Evolutionary conservation across 2,797 vertebrate species (phyloP).

Genomic region (Orientallactaga sibirica): DNA sequence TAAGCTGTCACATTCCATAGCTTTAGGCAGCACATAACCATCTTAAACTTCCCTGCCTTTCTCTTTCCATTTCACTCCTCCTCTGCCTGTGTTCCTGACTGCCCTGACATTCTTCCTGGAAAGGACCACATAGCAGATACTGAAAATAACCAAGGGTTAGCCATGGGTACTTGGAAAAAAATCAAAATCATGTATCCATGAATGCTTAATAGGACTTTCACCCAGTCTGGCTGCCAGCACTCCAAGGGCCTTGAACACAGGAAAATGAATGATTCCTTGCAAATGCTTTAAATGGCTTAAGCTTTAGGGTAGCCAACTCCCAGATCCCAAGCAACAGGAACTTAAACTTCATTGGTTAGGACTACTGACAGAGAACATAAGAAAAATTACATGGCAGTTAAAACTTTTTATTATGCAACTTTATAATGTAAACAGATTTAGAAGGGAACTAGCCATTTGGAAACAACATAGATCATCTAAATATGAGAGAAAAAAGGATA

Average conservation of each 20-base stretch:
- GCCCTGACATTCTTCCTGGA: background rate
- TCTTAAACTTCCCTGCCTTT: background rate
- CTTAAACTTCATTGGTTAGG: background rate
- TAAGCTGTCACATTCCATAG: background rate
- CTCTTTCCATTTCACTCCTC: background rate
- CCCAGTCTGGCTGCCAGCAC: background rate
- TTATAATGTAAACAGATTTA: background rate
- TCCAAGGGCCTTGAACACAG: background rate
- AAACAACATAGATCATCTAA: background rate
- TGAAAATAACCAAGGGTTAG: background rate
- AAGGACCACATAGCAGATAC: background rate
- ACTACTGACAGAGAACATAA: background rate
- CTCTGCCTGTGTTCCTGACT: background rate
- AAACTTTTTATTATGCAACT: conserved; percentile 28
- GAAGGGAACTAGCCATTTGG: background rate
- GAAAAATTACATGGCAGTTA: conserved; percentile 5
- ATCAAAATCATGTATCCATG: background rate
- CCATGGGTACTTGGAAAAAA: background rate
- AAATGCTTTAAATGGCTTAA: background rate
- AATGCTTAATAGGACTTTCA: background rate
- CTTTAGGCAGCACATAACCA: background rate
- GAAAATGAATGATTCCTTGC: background rate
- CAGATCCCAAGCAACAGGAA: background rate
- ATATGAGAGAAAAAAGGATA: background rate
- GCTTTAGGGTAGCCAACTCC: background rate